Evolutionary conservation across 2,888 invertebrate genomes (phyloP).

Genomic region (Marronus borbonicus): DNA sequence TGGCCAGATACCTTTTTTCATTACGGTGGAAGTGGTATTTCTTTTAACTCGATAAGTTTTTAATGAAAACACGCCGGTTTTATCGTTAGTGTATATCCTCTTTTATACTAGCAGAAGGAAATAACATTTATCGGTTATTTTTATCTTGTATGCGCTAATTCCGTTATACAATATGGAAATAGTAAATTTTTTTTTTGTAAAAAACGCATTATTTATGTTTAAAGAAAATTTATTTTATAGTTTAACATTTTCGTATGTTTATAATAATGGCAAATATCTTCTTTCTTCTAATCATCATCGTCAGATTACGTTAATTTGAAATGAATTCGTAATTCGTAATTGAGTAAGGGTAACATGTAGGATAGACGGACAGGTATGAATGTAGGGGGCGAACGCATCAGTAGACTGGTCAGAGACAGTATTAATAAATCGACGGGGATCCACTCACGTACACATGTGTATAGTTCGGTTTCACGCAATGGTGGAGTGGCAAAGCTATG

Average conservation of each 20-base stretch:
- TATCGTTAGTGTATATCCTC: slow-evolving; percentile 47
- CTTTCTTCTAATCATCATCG: neutral
- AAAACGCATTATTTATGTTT: neutral
- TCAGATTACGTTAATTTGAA: neutral
- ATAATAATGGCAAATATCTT: neutral
- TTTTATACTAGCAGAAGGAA: slow-evolving; percentile 46
- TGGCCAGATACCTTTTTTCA: slow-evolving; percentile 47
- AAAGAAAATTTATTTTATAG: too few species aligned
- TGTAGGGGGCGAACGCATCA: slow-evolving; percentile 43
- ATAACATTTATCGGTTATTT: slow-evolving; percentile 48
- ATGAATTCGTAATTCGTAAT: slow-evolving; percentile 31
- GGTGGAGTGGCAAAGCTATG: slow-evolving; percentile 49
- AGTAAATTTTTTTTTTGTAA: neutral
- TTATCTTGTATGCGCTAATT: slow-evolving; percentile 42
- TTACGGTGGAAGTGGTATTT: slow-evolving; percentile 49
- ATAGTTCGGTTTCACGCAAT: slow-evolving; percentile 48
- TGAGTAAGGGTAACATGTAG: slow-evolving; percentile 34
- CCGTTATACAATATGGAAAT: neutral
- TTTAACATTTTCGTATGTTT: neutral
- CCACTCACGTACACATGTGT: slow-evolving; percentile 55
- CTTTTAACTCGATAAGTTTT: slow-evolving; percentile 45
- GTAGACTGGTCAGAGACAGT: slow-evolving; percentile 57
- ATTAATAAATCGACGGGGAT: slow-evolving; percentile 60
- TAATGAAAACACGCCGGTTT: slow-evolving; percentile 44
- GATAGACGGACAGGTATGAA: slow-evolving; percentile 42